Percentiles rank a stretch among this genome's conserved stretches.
These are phyloP conservation scores for Pipa parva DNA, from an alignment of 2,113 vertebrate species.

Conservation along the genomic window DNA sequence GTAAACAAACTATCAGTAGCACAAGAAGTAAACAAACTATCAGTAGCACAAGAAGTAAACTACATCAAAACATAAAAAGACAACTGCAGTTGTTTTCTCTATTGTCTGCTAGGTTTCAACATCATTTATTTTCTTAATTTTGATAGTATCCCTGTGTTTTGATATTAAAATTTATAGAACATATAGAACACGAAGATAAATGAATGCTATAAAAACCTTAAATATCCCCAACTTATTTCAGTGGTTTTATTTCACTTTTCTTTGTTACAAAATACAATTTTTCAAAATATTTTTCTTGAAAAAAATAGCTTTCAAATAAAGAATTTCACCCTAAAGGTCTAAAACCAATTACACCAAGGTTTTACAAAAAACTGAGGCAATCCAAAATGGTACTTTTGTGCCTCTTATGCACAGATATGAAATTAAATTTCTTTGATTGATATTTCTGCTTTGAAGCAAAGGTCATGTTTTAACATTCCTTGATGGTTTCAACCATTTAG, in stretches of 20 bases:
- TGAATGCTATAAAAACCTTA: background rate
- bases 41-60: too few species aligned
- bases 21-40: too few species aligned
- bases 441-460: constrained; percentile 28
- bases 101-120: too few species aligned
- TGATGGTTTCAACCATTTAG: constrained; percentile 20
- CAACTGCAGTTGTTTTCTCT: too few species aligned
- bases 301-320: background rate
- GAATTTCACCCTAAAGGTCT: constrained; percentile 13
- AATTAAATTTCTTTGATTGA: constrained; percentile 21
- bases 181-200: too few species aligned
- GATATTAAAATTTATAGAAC: too few species aligned
- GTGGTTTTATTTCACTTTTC: background rate
- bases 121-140: too few species aligned
- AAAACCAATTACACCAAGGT: constrained; percentile 21
- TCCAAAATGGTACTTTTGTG: constrained; percentile 10
- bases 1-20: too few species aligned
- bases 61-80: too few species aligned
- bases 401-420: background rate
- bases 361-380: background rate
- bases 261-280: constrained; percentile 13
- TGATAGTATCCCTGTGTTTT: too few species aligned
- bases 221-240: background rate
- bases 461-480: constrained; percentile 28
- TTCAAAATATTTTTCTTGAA: background rate